These are phyloP conservation scores for Lophius americanus DNA, from an alignment of 2,797 vertebrate genomes.

Conservation along the genomic window DNA sequence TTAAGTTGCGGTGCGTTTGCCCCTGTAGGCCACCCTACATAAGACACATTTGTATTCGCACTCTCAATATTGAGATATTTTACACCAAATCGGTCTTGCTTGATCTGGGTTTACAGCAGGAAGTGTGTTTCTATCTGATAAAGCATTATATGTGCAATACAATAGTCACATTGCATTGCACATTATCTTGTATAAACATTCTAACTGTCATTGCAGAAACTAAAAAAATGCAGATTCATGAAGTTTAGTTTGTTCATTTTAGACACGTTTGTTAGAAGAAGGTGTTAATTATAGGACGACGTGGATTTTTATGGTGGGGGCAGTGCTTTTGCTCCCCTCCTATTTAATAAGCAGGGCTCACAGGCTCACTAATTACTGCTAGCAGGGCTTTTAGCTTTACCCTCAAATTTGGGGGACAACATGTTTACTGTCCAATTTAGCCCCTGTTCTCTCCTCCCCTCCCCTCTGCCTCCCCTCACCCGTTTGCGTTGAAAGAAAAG, in stretches of 20 bases:
- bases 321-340: conserved; percentile 52
- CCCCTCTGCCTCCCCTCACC: conserved; percentile 11
- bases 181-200: conserved; percentile 7
- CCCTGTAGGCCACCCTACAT: too few species aligned
- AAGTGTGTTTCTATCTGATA: conserved; percentile 30
- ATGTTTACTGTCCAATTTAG: conserved; percentile 67
- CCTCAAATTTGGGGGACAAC: conserved; percentile 77
- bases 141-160: not conserved
- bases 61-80: conserved; percentile 1
- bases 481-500: conserved; percentile 66
- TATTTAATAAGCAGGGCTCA: conserved; percentile 51
- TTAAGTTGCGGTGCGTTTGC: too few species aligned
- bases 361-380: conserved; percentile 74
- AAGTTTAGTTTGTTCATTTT: conserved; percentile 11
- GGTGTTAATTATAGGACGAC: conserved; percentile 50
- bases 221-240: conserved; percentile 1
- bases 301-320: conserved; percentile 35
- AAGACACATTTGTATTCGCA: conserved; percentile 5
- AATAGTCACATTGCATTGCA: not conserved
- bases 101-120: conserved; percentile 32
- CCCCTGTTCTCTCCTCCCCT: conserved; percentile 29
- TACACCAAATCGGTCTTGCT: conserved; percentile 10
- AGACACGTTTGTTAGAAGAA: conserved; percentile 26
- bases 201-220: conserved; percentile 3
- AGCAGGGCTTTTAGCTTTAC: conserved; percentile 70